Conservation (phyloP, 2,113 vertebrate species). For the Nestor notabilis region DNA sequence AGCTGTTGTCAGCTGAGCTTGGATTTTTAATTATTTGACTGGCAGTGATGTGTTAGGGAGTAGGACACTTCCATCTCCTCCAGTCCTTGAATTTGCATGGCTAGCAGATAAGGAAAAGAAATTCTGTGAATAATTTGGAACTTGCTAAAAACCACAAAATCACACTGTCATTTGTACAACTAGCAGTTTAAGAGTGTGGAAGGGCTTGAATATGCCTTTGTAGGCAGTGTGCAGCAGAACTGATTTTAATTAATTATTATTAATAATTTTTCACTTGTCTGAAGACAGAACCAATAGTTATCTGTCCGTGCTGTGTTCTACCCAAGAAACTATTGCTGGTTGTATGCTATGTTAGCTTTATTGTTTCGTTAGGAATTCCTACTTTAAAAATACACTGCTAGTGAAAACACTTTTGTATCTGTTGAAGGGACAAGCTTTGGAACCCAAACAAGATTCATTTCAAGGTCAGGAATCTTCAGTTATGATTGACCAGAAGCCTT, state of each 20-base stretch:
- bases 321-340: not conserved
- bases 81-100: not conserved
- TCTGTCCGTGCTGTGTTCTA: not conserved
- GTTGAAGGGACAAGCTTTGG: conserved; percentile 83
- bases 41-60: not conserved
- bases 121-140: not conserved
- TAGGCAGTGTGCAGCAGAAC: not conserved
- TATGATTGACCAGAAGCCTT: conserved; percentile 88
- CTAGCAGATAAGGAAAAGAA: not conserved
- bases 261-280: not conserved
- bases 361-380: not conserved
- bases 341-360: not conserved
- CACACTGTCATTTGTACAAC: not conserved
- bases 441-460: conserved; percentile 85
- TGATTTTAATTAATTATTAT: not conserved
- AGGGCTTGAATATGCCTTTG: not conserved
- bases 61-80: not conserved
- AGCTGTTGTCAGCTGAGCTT: not conserved
- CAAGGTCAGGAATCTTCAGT: conserved; percentile 84
- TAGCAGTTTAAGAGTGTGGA: not conserved
- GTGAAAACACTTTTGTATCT: conserved; percentile 43
- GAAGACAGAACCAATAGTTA: not conserved
- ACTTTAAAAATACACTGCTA: not conserved
- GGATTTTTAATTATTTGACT: not conserved
- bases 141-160: not conserved